Conservation (phyloP, 2,797 vertebrate species). For the Staurois parvus region DNA sequence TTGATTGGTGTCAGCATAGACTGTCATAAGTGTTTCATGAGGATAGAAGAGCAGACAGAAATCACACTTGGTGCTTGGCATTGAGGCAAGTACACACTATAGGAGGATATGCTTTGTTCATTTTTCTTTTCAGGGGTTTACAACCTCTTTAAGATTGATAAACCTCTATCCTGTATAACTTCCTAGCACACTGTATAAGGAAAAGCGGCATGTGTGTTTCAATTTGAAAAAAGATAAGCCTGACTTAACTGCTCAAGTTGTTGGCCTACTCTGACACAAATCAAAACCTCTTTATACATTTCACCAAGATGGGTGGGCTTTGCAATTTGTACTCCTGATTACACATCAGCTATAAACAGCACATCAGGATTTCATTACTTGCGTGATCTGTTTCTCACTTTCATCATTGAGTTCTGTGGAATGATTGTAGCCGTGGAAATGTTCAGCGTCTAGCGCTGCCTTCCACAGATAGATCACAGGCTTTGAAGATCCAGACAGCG, state of each 20-base stretch:
- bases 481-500: slow-evolving; percentile 42
- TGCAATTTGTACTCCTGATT: slow-evolving; percentile 34
- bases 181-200: neutral
- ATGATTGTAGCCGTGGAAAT: neutral
- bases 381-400: slow-evolving; percentile 29
- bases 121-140: no score
- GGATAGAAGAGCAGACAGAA: no score
- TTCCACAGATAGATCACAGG: neutral
- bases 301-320: slow-evolving; percentile 24
- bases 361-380: slow-evolving; percentile 48
- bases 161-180: neutral
- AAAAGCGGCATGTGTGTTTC: neutral
- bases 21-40: no score
- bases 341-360: neutral
- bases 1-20: no score
- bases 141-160: no score
- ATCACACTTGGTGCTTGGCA: no score
- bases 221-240: neutral
- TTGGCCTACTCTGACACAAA: neutral
- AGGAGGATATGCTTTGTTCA: no score
- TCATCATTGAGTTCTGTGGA: slow-evolving; percentile 12
- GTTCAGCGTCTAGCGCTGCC: neutral
- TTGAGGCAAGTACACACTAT: no score
- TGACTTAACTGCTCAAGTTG: neutral
- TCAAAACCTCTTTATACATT: slow-evolving; percentile 1